These are phyloP conservation scores for Gisinianus flammeolus DNA, from an alignment of 2,888 invertebrate genomes.

Conservation along the genomic window DNA sequence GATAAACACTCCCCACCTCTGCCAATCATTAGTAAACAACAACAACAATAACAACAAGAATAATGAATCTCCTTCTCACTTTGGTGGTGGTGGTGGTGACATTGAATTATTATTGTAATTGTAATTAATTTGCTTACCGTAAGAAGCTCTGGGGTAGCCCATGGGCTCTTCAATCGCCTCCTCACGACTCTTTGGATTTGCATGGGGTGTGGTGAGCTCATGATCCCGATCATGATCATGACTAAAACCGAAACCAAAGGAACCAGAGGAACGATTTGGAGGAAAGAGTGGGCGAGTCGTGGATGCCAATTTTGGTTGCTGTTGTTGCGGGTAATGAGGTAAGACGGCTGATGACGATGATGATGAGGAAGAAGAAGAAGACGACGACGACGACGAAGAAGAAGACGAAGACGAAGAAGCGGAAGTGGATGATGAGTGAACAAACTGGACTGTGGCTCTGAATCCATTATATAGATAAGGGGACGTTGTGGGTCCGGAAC, in stretches of 20 bases:
- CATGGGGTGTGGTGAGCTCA: conserved; percentile 5
- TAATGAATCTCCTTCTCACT: too few species aligned
- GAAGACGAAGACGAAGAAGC: neutral
- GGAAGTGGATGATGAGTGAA: conserved; percentile 36
- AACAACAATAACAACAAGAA: too few species aligned
- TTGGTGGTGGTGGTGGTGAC: neutral
- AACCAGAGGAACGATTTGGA: neutral
- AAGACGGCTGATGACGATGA: neutral
- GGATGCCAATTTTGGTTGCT: neutral
- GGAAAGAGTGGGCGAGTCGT: neutral
- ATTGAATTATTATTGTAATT: too few species aligned
- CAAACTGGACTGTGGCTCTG: conserved; percentile 52
- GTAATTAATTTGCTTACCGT: conserved; percentile 49
- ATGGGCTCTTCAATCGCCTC: conserved; percentile 41
- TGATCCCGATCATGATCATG: too few species aligned
- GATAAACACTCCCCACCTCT: conserved; percentile 50
- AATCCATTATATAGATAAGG: conserved; percentile 57
- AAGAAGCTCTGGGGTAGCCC: conserved; percentile 52
- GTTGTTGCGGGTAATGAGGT: conserved; percentile 4
- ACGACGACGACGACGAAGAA: neutral
- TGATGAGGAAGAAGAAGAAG: neutral
- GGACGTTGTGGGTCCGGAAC: conserved; percentile 51
- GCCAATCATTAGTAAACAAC: neutral
- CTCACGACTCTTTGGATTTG: conserved; percentile 34
- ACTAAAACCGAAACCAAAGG: too few species aligned